Conservation (phyloP, 2,113 vertebrate genomes). For the Phrynosoma platyrhinos region DNA sequence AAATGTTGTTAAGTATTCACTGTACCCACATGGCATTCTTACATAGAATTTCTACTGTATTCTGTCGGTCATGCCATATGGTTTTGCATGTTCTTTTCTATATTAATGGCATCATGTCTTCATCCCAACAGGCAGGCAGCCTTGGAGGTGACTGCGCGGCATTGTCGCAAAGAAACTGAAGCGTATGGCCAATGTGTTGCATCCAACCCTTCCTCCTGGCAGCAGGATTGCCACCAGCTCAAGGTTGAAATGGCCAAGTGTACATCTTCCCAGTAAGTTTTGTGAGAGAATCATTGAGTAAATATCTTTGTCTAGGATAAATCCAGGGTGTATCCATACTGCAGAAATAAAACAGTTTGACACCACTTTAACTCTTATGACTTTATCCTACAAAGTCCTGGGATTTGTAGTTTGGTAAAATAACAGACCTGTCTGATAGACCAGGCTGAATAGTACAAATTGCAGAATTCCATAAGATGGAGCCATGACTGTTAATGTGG, state of each 20-base stretch:
- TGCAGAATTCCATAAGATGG: too few relatives aligned
- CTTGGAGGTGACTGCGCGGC: constrained; percentile 86
- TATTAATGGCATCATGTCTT: neutral
- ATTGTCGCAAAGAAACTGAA: constrained; percentile 89
- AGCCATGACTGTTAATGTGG: too few relatives aligned
- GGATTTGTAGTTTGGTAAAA: too few relatives aligned
- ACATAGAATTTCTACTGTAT: neutral
- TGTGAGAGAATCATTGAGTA: neutral
- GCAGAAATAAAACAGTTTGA: too few relatives aligned
- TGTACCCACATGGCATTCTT: neutral
- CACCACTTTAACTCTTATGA: too few relatives aligned
- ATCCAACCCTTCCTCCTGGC: constrained; percentile 88
- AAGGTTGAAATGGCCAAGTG: constrained; percentile 90
- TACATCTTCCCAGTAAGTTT: constrained; percentile 91
- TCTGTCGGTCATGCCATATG: neutral
- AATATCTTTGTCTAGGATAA: neutral
- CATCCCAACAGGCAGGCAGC: constrained; percentile 86
- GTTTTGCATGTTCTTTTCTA: neutral
- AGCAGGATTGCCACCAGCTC: constrained; percentile 84
- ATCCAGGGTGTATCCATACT: neutral
- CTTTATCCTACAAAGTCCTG: too few relatives aligned
- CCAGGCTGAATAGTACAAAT: too few relatives aligned
- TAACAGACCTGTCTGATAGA: too few relatives aligned
- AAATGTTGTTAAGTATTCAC: neutral
- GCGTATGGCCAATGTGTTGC: constrained; percentile 89